Base-by-base conservation (phyloP, 2,888 invertebrate genomes). In the Macroteleia sp. region DNA sequence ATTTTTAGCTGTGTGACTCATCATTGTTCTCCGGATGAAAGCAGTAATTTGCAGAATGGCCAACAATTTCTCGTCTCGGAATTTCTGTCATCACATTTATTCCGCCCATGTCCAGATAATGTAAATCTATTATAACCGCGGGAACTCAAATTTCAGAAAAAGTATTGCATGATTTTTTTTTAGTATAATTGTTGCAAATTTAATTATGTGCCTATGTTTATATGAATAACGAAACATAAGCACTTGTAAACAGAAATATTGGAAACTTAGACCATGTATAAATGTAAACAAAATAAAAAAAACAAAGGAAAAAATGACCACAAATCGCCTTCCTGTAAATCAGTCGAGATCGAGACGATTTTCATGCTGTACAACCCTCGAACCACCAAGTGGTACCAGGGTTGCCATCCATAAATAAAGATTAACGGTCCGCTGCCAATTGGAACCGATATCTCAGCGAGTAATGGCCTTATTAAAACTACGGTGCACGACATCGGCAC, bases 351-450 rank as follows among this genome's bases (percentile, higher is more conserved):
- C 39, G 54, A 52, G 36, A 30, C 36, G 52, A 74, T 74, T 59
- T 50, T 67, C n/a, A 64, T 41, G 28, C 17, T 34, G 54, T 42
- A 67, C 66, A 74, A 66, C 74, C 74, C 74, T 66, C 50, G 39
- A 48, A 61, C 61, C 67, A 34, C 14, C 28, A 50, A 52, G 20
- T 22, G 74, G 56, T 32, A 48, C 52, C 59, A 42, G 76, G 76
- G 69, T 44, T 56, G 62, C 56, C 80, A 81, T 83, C 83, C 83
- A 84, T 86, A 86, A 86, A 86, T 85, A 85, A 83, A 84, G 83
- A 83, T 85, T 83, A 84, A 64, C 76, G 52, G 74, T 59, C 64
- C 77, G 73, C 59, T 80, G 82, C 81, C 84, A 85, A 85, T 86
- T 85, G 85, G 82, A 78, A 67, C 59, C 79, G 76, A 80, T 83